These are phyloP conservation scores for Eilema griseolum DNA, from an alignment of 2,888 invertebrate species.

Conservation along the genomic window DNA sequence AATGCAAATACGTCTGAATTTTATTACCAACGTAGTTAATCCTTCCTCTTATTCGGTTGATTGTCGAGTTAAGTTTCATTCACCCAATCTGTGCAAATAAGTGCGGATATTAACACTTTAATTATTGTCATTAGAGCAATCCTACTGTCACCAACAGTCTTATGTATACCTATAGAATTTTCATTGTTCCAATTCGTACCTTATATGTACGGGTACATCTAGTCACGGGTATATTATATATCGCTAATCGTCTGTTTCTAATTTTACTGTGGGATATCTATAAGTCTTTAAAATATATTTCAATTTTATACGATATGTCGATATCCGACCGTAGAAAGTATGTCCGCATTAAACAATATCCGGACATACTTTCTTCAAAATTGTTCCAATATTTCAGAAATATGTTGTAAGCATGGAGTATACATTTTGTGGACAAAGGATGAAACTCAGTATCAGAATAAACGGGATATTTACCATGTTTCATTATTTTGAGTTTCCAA, in stretches of 20 bases:
- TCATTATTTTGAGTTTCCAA: too few relatives aligned
- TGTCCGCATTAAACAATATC: background rate
- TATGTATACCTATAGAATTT: background rate
- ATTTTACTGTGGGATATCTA: background rate
- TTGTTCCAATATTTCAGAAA: background rate
- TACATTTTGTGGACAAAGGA: background rate
- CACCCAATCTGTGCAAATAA: conserved; percentile 40
- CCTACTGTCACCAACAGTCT: conserved; percentile 23
- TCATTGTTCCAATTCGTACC: background rate
- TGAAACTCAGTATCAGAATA: too few relatives aligned
- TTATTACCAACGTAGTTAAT: background rate
- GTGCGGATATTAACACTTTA: conserved; percentile 40
- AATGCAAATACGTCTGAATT: background rate
- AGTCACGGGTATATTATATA: background rate
- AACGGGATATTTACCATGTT: too few relatives aligned
- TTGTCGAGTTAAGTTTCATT: conserved; percentile 31
- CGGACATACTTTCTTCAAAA: background rate
- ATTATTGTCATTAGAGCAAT: conserved; percentile 34
- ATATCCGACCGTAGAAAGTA: background rate
- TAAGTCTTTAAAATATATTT: too few relatives aligned
- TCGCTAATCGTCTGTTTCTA: too few relatives aligned
- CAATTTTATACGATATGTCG: background rate
- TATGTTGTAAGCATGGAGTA: background rate
- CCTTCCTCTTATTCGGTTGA: background rate
- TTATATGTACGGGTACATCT: background rate